Evolutionary conservation across 92 coral and sea anemone genomes (phyloP), one percentile per base, ranked within the genome.

Genomic region (Parazoanthus swiftii): DNA sequence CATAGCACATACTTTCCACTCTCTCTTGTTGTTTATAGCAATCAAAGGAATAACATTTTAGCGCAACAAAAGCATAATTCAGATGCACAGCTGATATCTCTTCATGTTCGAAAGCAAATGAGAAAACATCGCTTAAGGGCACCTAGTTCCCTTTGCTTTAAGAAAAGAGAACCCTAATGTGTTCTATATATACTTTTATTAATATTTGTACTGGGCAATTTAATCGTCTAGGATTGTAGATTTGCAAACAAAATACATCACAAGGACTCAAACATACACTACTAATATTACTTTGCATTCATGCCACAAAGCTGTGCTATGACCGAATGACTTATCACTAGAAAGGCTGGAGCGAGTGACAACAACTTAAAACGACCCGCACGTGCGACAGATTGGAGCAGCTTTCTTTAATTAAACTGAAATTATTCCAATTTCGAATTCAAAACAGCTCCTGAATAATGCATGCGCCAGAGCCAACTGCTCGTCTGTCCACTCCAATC

Each of bases 31-130:
- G 79, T 84, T 84, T 84, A 71, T 26, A 36, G 44, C 71, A 84
- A 84, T 84, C 87, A 71, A 84, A 72, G 75, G 87, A 84, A 84
- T 63, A 84, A 84, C 87, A 84, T 84, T 84, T 84, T 84, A 84
- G 79, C 87, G 46, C 48, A 84, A 84, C 87, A 84, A 70, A 44
- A 59, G 42, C 63, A 84, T 70, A 84, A 44, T 71, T 84, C 78
- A 84, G 77, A 84, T 84, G 63, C 87, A 70, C 87, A 84, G 87
- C 87, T 84, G 87, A 84, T 72, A 84, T 44, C 87, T 74, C 79
- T 48, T 84, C 70, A 71, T 74, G 79, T 84, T 84, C 79, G 26
- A 72, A 84, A 84, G 63, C 50, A 83, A 84, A 26, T 43, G 74
- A 29, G 44, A 71, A 51, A 46, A 46, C 79, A 84, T 71, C 43